Evolutionary conservation across 2,797 vertebrate genomes (phyloP), one percentile per base, ranked within the genome.

Genomic region (Rhynchotus rufescens): DNA sequence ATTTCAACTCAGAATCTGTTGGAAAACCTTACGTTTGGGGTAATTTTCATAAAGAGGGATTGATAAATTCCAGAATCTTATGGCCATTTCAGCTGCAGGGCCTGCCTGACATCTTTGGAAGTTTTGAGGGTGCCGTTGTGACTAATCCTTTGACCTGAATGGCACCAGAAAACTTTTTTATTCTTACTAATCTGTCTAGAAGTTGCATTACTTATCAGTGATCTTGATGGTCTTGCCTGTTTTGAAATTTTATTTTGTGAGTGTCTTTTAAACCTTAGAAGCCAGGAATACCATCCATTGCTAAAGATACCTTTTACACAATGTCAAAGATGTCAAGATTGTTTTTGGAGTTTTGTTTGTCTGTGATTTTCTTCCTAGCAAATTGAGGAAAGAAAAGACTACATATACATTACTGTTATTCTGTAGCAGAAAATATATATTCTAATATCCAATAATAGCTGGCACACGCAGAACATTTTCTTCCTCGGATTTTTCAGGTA

Each of bases 111-210:
- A 22, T 49, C 82, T 10, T 1, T 61, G 25, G 40, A 4, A n/a
- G 47, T 42, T 49, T 56, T 61, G 40, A 79, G 32, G 51, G 6
- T 86, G 36, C 45, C 44, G 10, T 42, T 59, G 44, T 52, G 47
- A 57, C 82, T 68, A 61, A 26, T 61, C 15, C 36, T 28, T 80
- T 87, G 51, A 90, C 17, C 14, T 69, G 45, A 84, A 66, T 10
- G 26, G 7, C 0, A 0, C 16, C 73, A n/a, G 59, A 75, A 20
- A 61, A 26, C 71, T 80, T 74, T 62, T n/a, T 71, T 0, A 1
- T 61, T 80, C 84, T 76, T 14, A 59, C 59, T 3, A 34, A 47
- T 89, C 72, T 72, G 23, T 51, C 49, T 90, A 59, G 59, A 59
- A 79, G n/a, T 30, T 88, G 9, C 13, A 42, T 56, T 86, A 60